A percentile compares a stretch with the other conserved stretches of the same genome.
phyloP scores from a whole-genome alignment of 2,888 invertebrate species.

The Melanostoma mellinum region DNA sequence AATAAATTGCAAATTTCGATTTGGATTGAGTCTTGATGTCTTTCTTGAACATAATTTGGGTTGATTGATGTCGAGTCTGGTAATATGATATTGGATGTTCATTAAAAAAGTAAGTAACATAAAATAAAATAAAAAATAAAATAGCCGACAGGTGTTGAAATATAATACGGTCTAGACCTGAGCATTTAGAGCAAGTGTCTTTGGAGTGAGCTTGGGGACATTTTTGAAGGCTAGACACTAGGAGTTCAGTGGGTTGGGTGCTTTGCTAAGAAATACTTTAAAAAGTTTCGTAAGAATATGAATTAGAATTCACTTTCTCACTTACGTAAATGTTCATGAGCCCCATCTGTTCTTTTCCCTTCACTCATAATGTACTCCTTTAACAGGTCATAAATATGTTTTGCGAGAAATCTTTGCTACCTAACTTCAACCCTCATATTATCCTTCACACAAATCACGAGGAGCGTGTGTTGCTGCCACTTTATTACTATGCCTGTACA shows the following conservation, averaged over 20 bases:
- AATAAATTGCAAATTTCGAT: slow-evolving; percentile 51
- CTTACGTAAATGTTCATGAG: too few species aligned
- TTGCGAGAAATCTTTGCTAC: too few species aligned
- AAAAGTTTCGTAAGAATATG: too few species aligned
- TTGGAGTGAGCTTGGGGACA: slow-evolving; percentile 21
- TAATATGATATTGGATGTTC: slow-evolving; percentile 46
- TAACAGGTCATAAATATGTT: too few species aligned
- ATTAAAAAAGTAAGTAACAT: slow-evolving; percentile 20
- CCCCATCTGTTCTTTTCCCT: too few species aligned
- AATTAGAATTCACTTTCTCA: too few species aligned
- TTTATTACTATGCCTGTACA: not conserved
- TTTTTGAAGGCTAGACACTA: not conserved
- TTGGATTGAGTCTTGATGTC: slow-evolving; percentile 56
- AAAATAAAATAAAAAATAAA: not conserved
- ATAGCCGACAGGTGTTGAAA: slow-evolving; percentile 36
- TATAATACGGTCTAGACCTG: slow-evolving; percentile 30
- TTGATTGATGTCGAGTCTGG: slow-evolving; percentile 56
- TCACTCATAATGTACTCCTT: too few species aligned
- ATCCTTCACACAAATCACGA: too few species aligned
- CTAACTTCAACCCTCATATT: too few species aligned
- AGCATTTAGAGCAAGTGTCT: slow-evolving; percentile 22
- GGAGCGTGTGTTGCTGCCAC: too few species aligned
- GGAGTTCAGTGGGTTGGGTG: not conserved
- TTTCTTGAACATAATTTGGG: slow-evolving; percentile 52
- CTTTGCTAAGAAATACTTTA: too few species aligned